Percentiles rank a stretch among this genome's conserved stretches.
phyloP scores from a whole-genome alignment of 2,888 invertebrate genomes.

The Lasioglossum vierecki region DNA sequence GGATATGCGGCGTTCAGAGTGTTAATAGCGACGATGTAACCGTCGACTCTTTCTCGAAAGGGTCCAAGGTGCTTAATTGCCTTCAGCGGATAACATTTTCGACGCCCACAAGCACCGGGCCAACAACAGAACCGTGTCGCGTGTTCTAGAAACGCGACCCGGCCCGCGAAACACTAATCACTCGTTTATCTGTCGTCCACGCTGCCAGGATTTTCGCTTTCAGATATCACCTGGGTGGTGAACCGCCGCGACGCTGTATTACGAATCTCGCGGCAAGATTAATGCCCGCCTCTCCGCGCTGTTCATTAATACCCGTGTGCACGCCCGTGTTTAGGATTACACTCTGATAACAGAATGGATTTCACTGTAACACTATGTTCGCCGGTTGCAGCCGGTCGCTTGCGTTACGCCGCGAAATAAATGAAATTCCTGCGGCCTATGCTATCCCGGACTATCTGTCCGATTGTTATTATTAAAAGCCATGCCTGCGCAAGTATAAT shows the following conservation, averaged over 20 bases:
- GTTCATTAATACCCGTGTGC: conserved; percentile 64
- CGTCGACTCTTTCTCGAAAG: conserved; percentile 11
- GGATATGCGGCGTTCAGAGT: not conserved
- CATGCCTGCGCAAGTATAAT: not conserved
- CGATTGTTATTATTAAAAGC: not conserved
- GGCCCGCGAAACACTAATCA: conserved; percentile 53
- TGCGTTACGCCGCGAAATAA: conserved; percentile 36
- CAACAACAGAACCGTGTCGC: conserved; percentile 16
- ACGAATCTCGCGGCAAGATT: conserved; percentile 66
- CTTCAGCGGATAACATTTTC: conserved; percentile 37
- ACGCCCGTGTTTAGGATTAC: conserved; percentile 63
- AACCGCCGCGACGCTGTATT: conserved; percentile 43
- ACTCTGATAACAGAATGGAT: conserved; percentile 67
- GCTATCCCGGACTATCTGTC: not conserved
- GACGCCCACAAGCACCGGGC: conserved; percentile 44
- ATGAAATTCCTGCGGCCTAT: conserved; percentile 56
- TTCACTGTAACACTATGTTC: conserved; percentile 58
- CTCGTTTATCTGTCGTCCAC: conserved; percentile 54
- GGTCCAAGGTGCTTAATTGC: conserved; percentile 44
- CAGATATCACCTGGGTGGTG: conserved; percentile 63
- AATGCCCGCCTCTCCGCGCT: conserved; percentile 56
- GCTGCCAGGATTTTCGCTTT: conserved; percentile 65
- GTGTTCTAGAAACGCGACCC: conserved; percentile 57
- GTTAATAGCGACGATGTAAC: conserved; percentile 47
- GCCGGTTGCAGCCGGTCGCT: conserved; percentile 26